These are phyloP conservation scores for Erythrolamprus reginae DNA, from an alignment of 2,113 vertebrate genomes.

Conservation along the genomic window DNA sequence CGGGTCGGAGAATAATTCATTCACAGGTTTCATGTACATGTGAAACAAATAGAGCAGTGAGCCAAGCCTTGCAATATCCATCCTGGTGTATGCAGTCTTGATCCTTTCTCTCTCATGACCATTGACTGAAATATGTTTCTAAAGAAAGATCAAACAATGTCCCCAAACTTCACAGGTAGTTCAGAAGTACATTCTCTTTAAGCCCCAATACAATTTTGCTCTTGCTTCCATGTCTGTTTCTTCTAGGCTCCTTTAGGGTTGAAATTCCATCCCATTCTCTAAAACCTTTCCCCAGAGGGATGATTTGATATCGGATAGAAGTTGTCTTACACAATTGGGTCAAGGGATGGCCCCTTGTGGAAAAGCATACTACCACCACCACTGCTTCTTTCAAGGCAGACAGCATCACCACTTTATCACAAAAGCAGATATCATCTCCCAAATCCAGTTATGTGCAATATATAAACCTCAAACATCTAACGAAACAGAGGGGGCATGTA, in stretches of 20 bases:
- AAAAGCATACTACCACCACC: not conserved
- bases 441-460: not conserved
- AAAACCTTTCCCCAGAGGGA: not conserved
- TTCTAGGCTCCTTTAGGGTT: not conserved
- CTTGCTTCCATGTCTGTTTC: not conserved
- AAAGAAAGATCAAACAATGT: not conserved
- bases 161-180: not conserved
- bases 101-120: not conserved
- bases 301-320: not conserved
- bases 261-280: not conserved
- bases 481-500: not conserved
- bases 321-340: not conserved
- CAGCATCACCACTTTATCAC: not conserved
- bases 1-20: not conserved
- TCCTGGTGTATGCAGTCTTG: not conserved
- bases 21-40: not conserved
- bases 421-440: not conserved
- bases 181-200: not conserved
- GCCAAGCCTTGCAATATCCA: not conserved
- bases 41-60: not conserved
- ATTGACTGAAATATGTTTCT: not conserved
- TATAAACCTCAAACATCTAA: not conserved
- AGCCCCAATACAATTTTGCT: not conserved
- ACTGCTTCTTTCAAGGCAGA: not conserved
- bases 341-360: not conserved